Base-by-base conservation (phyloP, 1,140 invertebrate genomes). In the Colletes latitarsis region DNA sequence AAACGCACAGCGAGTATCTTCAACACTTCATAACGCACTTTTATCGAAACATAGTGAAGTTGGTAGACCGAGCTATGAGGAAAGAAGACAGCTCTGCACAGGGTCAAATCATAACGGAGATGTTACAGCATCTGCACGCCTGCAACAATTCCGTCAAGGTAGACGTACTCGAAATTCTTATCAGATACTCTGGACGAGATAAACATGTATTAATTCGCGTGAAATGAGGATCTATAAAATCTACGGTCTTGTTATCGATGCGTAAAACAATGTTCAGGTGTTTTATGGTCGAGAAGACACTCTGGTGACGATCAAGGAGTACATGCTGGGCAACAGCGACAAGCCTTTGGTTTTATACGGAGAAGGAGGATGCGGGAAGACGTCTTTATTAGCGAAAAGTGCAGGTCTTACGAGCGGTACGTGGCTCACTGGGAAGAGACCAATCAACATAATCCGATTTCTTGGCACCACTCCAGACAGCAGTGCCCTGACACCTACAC, bases 401-500 rank as follows among this genome's bases (percentile, higher is more conserved):
- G 98, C 98, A 4, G 97, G 97, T 69, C 95, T 97, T 92, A 95
- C 96, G 14, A 93, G 92, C 43, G 94, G 93, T 30, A 94, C 94
- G 49, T 98, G 97, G 97, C 96, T 98, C 71, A 90, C 93, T 55
- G 95, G 95, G 15, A 95, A 95, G 5, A 96, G 96, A 84, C 98
- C 98, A 5, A 96, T 99, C 5, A 96, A 98, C 89, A 95, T 99
- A 76, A 96, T 99, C 43, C 94, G 98, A 83, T 99, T 99, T 92
- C 94, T 99, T 14, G 99, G 99, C 17, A 99, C 99, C 9, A 99
- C 98, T 10, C 98, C 99, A 14, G 98, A 99, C 89, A 98, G 97
- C 81, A 99, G 98, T 81, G 98, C 98, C 58, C 95, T 99, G 46
- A 98, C 98, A 4, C 98, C 98, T 0, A 97, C 99, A 5, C 94